These are phyloP conservation scores for Mesembrinibis cayennensis DNA, from an alignment of 2,113 vertebrate species.

Conservation along the genomic window DNA sequence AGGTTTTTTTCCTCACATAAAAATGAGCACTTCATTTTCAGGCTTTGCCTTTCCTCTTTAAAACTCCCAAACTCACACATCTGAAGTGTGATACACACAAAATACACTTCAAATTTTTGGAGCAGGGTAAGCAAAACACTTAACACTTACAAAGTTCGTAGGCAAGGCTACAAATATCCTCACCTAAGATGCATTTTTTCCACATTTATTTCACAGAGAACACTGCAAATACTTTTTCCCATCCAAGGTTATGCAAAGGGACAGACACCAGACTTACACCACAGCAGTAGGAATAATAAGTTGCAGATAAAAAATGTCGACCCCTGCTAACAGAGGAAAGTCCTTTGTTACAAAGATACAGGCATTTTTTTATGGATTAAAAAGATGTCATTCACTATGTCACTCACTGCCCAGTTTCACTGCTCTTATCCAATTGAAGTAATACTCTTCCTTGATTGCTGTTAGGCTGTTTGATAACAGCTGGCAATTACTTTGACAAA, in stretches of 20 bases:
- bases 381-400: neutral
- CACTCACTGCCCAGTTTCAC: neutral
- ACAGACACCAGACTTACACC: neutral
- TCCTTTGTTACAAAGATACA: neutral
- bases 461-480: neutral
- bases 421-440: neutral
- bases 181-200: neutral
- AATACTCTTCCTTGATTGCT: neutral
- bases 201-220: neutral
- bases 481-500: neutral
- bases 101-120: neutral
- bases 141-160: neutral
- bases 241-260: neutral
- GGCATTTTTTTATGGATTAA: fast-evolving
- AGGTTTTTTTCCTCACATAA: neutral
- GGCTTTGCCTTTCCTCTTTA: neutral
- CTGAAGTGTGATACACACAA: neutral
- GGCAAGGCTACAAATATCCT: neutral
- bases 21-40: neutral
- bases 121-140: neutral
- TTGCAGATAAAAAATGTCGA: neutral
- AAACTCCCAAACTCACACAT: neutral
- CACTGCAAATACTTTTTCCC: neutral
- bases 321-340: neutral
- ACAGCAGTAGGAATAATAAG: neutral